Evolutionary conservation across 1,140 invertebrate genomes (phyloP).

Genomic region (Aphis craccivora): DNA sequence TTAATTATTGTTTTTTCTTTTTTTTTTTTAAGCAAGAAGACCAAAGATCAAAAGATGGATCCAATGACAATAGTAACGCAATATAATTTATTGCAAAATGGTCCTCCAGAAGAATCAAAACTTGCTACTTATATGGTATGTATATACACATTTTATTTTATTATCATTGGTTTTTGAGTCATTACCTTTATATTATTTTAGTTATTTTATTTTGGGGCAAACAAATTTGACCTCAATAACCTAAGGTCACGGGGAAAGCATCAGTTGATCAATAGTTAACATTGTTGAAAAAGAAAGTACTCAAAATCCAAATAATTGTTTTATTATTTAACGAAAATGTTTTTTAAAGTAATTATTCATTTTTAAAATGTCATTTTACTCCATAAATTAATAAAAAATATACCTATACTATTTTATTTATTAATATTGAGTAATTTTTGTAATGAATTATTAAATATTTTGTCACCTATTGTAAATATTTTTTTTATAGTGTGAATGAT

Average conservation of each 20-base stretch:
- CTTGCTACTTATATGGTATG: conserved; percentile 83
- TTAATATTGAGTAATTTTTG: too few species aligned
- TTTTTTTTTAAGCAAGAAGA: neutral
- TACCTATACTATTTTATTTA: neutral
- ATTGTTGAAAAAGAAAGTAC: neutral
- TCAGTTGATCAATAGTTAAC: neutral
- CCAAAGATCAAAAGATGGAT: conserved; percentile 63
- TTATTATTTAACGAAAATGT: neutral
- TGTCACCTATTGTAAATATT: too few species aligned
- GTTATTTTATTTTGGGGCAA: neutral
- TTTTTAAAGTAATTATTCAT: too few species aligned
- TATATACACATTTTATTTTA: neutral
- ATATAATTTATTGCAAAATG: conserved; percentile 69
- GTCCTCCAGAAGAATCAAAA: conserved; percentile 83
- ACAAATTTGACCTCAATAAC: conserved; percentile 6
- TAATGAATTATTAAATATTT: too few species aligned
- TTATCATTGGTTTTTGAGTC: neutral
- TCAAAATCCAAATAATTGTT: neutral
- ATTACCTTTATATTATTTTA: neutral
- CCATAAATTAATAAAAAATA: neutral
- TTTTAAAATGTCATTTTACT: neutral
- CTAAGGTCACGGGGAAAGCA: neutral
- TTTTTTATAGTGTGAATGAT: too few species aligned
- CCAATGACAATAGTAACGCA: conserved; percentile 67
- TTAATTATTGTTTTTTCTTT: neutral